Conservation (phyloP, 2,797 vertebrate species). For the Peromyscus nudipes region DNA sequence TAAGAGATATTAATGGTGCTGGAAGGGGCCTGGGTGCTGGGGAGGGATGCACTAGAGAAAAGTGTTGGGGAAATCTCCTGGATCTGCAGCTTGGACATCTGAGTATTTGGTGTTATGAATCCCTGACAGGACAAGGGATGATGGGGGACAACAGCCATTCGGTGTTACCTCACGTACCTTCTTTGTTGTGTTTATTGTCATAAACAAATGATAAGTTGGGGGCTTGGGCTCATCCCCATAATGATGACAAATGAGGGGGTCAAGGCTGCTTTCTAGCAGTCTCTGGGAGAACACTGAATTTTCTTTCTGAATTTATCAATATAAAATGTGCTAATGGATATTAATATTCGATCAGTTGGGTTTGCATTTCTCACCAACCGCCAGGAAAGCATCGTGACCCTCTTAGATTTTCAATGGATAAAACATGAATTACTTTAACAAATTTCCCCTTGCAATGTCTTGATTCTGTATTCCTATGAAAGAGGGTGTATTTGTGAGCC, state of each 20-base stretch:
- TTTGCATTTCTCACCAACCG: slow-evolving; percentile 60
- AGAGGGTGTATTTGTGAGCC: slow-evolving; percentile 61
- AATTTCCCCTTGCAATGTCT: slow-evolving; percentile 10
- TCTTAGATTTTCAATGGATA: slow-evolving; percentile 42
- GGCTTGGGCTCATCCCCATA: slow-evolving; percentile 64
- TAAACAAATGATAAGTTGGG: slow-evolving; percentile 70
- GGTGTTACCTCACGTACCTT: fast-evolving
- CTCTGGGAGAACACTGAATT: slow-evolving; percentile 58
- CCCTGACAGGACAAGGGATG: not conserved
- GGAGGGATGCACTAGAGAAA: not conserved
- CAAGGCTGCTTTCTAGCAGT: slow-evolving; percentile 68
- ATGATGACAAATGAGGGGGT: slow-evolving; percentile 80
- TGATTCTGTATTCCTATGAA: slow-evolving; percentile 62
- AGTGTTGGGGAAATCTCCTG: not conserved
- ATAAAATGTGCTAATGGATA: slow-evolving; percentile 81
- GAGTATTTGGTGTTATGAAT: not conserved
- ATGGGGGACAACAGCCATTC: not conserved
- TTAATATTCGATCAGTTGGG: slow-evolving; percentile 78
- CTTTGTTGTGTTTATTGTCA: slow-evolving; percentile 43
- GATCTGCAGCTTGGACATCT: not conserved
- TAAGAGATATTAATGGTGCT: not conserved
- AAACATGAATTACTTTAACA: slow-evolving; percentile 32
- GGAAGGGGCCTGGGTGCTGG: not conserved
- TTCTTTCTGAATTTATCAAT: slow-evolving; percentile 79
- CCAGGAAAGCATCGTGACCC: not conserved